phyloP scores from a whole-genome alignment of 1,140 invertebrate genomes.

The Eupeodes corollae region DNA sequence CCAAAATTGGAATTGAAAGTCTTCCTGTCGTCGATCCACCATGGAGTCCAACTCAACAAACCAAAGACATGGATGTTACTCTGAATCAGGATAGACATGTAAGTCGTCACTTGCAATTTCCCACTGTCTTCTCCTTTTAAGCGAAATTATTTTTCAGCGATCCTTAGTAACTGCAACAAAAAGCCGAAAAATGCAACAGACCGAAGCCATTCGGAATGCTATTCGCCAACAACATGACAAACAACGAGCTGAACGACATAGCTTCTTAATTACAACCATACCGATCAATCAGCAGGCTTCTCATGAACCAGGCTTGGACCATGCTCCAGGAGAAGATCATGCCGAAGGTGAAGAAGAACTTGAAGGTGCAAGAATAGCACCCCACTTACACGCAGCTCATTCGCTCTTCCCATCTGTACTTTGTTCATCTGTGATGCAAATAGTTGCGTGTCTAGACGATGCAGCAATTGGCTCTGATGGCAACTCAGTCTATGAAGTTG shows the following conservation, averaged over 20 bases:
- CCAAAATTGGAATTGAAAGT: constrained; percentile 93
- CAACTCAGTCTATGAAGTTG: constrained; percentile 78
- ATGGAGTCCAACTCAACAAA: constrained; percentile 95
- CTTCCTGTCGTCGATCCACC: constrained; percentile 93
- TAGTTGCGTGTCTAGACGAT: constrained; percentile 91
- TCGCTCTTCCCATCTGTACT: constrained; percentile 93
- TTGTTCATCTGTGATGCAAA: constrained; percentile 88
- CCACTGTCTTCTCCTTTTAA: too few species aligned
- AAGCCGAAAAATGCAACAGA: constrained; percentile 96
- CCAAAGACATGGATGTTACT: constrained; percentile 97
- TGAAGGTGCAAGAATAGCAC: constrained; percentile 55
- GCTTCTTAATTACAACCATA: constrained; percentile 93
- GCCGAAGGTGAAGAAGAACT: constrained; percentile 69
- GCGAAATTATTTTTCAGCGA: constrained; percentile 47
- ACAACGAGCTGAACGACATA: constrained; percentile 84
- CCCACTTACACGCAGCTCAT: constrained; percentile 73
- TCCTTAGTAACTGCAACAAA: constrained; percentile 97
- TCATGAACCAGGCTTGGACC: constrained; percentile 87
- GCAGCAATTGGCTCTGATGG: constrained; percentile 91
- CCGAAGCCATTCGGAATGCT: constrained; percentile 91
- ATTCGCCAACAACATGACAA: constrained; percentile 92
- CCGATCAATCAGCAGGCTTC: constrained; percentile 91
- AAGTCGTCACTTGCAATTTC: constrained; percentile 37
- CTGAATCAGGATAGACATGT: constrained; percentile 97
- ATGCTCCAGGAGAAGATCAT: constrained; percentile 71